Base-by-base conservation (phyloP, 2,888 invertebrate species). In the Cybosia mesomella region DNA sequence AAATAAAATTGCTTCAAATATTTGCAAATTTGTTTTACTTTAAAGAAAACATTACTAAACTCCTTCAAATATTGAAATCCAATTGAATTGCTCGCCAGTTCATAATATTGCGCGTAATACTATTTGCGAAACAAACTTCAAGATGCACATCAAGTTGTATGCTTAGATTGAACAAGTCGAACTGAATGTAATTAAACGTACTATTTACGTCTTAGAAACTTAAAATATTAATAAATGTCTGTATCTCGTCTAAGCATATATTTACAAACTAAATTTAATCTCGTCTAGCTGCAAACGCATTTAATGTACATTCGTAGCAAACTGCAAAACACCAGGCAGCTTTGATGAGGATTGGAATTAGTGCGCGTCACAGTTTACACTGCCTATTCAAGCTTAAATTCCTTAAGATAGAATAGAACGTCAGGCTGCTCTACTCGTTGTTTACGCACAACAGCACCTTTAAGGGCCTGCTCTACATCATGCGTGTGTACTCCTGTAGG, bases 71-170 rank as follows among this genome's bases (percentile, higher is more conserved):
- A 13, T 28, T 21, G 53, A 21, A 63, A 67, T 58, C 32, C 67
- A 67, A 67, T 63, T 58, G 34, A 34, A 58, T 36, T 36, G 34
- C 7, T 62, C 3, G 36, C 36, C 53, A 11, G 58, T 63, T 63
- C 24, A n/a, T 22, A 9, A 63, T 53, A 67, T 24, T n/a, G 58
- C 49, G n/a, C 24, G 43, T 49, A 36, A 60, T 15, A 36, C 24
- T 67, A 8, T 49, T n/a, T 58, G 49, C 22, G 22, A 9, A 32
- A 63, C 53, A 63, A 67, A 67, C 36, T 67, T 67, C 36, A 8
- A 24, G 8, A 58, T 58, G 63, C 58, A 63, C 32, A 13, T 24
- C 36, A 15, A 53, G 24, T 63, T 58, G n/a, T 32, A n/a, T 21
- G 34, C 9, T 55, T 43, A 58, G 34, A 67, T 53, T 67, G 58